Evolutionary conservation across 2,888 invertebrate species (phyloP), one percentile per base, ranked within the genome.

Genomic region (Megalurothrips usitatus): DNA sequence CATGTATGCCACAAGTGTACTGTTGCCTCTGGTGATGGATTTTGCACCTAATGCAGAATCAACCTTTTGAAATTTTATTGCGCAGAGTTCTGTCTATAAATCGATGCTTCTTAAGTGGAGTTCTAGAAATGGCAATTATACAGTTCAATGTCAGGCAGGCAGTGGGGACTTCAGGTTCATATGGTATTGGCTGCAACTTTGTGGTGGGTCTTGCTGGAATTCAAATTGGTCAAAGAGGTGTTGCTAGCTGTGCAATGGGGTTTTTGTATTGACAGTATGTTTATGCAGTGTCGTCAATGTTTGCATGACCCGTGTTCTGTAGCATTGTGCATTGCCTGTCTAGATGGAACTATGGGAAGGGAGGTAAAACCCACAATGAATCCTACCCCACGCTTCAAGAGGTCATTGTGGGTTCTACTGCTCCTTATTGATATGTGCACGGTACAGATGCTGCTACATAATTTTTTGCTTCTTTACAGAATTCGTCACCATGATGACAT

Each of bases 401-500:
- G 75, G 79, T n/a, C 28, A 34, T 26, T 79, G 68, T 78, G 80
- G 47, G 43, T 78, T 80, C n/a, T 79, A 26, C 12, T 81, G 34
- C 34, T 78, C 79, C 80, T 80, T 78, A n/a, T 79, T 79, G 17
- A 28, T 26, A 63, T 80, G 34, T 63, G 81, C 81, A 68, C 79
- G 63, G 28, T 28, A 80, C 78, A 78, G 48, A 80, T 48, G 28
- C 11, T 58, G n/a, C n/a, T n/a, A n/a, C 49, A 4, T 81, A 28
- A 79, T 82, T 28, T 82, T 84, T 84, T 85, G 86, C 86, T 87
- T 88, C 88, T 87, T 93, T 94, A 58, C 93, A 96, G 96, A 96
- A 93, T 96, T 96, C 92, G 96, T 96, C 92, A 96, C 96, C 92
- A 96, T 96, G 96, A 96, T 96, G 96, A 96, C 96, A 92, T 96